These are phyloP conservation scores for Neosilurus mollespiculum DNA, from an alignment of 2,797 vertebrate species.

Conservation along the genomic window DNA sequence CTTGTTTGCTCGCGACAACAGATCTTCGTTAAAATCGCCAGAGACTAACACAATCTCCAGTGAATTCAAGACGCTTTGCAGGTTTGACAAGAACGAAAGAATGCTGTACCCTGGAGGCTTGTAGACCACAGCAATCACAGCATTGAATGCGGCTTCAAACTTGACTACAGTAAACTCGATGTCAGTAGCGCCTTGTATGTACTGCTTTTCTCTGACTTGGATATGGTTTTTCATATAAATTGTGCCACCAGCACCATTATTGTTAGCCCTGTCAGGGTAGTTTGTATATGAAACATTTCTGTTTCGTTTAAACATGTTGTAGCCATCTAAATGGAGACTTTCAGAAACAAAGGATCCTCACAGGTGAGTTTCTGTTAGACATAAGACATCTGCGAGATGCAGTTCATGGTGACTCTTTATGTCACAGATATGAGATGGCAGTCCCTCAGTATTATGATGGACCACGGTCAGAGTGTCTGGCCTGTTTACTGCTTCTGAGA, in stretches of 20 bases:
- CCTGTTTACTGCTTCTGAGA: neutral
- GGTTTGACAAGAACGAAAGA: neutral
- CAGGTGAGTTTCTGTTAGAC: conserved; percentile 47
- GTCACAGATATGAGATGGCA: conserved; percentile 27
- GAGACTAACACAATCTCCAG: neutral
- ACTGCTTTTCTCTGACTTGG: too few relatives aligned
- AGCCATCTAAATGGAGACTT: too few relatives aligned
- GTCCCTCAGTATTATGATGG: conserved; percentile 34
- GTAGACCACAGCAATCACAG: conserved; percentile 9
- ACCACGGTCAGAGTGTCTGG: too few relatives aligned
- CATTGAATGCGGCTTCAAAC: neutral
- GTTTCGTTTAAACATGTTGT: conserved; percentile 31
- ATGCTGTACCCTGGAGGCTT: conserved; percentile 4
- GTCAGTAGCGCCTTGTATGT: conserved; percentile 25
- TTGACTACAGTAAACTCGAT: conserved; percentile 1
- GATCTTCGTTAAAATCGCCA: neutral
- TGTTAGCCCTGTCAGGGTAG: neutral
- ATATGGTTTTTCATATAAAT: too few relatives aligned
- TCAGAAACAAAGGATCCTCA: too few relatives aligned
- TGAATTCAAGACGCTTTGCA: neutral
- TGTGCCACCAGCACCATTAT: neutral
- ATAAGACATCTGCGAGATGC: conserved; percentile 24
- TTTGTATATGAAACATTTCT: conserved; percentile 4
- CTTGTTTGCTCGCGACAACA: neutral
- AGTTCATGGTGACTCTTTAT: conserved; percentile 44